Evolutionary conservation across 2,113 vertebrate genomes (phyloP), one percentile per base, ranked within the genome.

Genomic region (Erythrolamprus reginae): DNA sequence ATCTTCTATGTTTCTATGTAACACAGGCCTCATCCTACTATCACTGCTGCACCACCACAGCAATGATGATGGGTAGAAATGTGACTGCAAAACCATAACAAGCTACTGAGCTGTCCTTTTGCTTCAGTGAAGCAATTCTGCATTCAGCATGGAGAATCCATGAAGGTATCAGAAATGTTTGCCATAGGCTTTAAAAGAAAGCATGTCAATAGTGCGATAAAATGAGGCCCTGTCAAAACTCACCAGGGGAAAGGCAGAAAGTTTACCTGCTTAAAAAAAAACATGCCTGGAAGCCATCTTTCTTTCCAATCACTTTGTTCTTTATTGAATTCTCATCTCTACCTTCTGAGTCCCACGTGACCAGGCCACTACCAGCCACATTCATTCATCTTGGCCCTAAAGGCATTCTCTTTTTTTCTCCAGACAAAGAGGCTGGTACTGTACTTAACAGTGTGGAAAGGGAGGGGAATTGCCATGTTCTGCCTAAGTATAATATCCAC

Each of bases 341-440:
- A 10, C 23, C 83, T 45, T 48, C 84, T 21, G 38, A 58, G 7
- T 84, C 26, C 83, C 33, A 87, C 15, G 24, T 33, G 48, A 84
- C 23, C 38, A 88, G 48, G 89, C 82, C 52, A 77, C 42, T 61
- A 84, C 48, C 65, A 84, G 77, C 6, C 85, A 84, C 47, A 84
- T 84, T 90, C 83, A 52, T 50, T 61, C 91, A 84, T 84, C 53
- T 87, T 84, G 88, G 33, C 84, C 70, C 82, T 12, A 45, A 88
- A 48, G 88, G 33, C 47, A 65, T 61, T 42, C 45, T 10, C 51
- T 89, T 47, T 61, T 33, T 83, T 84, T 42, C 38, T 58, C n/a
- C 56, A 87, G 70, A 89, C 51, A 70, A 24, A 84, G 48, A 50
- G 42, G 84, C 2, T 33, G 85, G 65, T 90, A 90, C 61, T n/a